Conservation (phyloP, 2,797 vertebrate species). For the Urophycis tenuis region DNA sequence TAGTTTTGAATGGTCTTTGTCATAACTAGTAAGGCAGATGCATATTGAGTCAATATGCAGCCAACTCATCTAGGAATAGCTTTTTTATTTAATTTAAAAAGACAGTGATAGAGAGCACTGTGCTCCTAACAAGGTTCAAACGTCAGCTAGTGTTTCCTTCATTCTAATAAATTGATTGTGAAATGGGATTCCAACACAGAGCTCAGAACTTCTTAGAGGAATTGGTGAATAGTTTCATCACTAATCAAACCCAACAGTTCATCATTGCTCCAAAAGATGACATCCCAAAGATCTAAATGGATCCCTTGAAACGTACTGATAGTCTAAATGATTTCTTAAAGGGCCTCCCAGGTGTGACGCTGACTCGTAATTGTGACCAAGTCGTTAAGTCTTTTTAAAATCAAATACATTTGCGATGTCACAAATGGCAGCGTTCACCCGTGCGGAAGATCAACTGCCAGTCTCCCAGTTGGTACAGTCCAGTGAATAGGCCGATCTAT, state of each 20-base stretch:
- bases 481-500: background rate
- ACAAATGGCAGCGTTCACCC: background rate
- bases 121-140: background rate
- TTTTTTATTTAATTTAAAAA: background rate
- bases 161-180: background rate
- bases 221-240: slow-evolving; percentile 46
- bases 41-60: background rate
- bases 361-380: background rate
- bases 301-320: background rate
- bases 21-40: background rate
- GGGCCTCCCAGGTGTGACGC: background rate
- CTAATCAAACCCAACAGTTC: slow-evolving; percentile 53
- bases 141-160: background rate
- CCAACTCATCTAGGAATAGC: background rate
- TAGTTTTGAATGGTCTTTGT: background rate
- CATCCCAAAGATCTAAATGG: background rate
- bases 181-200: slow-evolving; percentile 23
- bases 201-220: slow-evolving; percentile 71
- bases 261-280: slow-evolving; percentile 53
- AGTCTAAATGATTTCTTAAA: too few relatives aligned
- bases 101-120: background rate
- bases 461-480: background rate
- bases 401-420: background rate
- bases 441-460: background rate
- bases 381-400: background rate